These are phyloP conservation scores for Mesaphorura yosii DNA, from an alignment of 1,140 invertebrate genomes.

Conservation along the genomic window DNA sequence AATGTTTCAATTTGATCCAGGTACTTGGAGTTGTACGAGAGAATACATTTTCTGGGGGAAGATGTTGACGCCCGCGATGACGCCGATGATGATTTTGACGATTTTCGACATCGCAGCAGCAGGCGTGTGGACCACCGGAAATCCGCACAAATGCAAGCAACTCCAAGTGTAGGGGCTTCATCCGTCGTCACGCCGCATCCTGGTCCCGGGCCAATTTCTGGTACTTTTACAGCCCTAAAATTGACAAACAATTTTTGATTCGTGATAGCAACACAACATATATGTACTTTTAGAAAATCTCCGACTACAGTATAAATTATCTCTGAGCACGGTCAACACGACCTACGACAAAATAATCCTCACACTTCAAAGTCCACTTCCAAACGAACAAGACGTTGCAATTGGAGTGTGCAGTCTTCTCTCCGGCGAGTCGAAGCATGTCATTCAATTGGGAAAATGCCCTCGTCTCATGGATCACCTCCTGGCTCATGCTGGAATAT, in stretches of 20 bases:
- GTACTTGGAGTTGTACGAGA: slow-evolving; percentile 70
- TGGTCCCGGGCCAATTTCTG: no score
- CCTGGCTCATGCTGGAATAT: slow-evolving; percentile 85
- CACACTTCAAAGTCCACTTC: slow-evolving; percentile 82
- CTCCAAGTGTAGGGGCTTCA: no score
- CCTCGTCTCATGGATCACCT: slow-evolving; percentile 76
- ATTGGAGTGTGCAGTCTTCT: slow-evolving; percentile 92
- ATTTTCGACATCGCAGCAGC: slow-evolving; percentile 50
- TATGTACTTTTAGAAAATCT: slow-evolving; percentile 45
- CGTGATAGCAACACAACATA: no score
- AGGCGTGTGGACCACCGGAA: no score
- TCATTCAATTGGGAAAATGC: slow-evolving; percentile 67
- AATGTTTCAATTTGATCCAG: no score
- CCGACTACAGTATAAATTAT: slow-evolving; percentile 53
- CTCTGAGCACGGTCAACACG: slow-evolving; percentile 57
- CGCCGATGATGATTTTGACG: slow-evolving; percentile 61
- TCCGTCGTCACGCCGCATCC: no score
- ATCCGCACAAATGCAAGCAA: no score
- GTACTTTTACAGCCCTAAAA: no score
- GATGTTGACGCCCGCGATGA: slow-evolving; percentile 55
- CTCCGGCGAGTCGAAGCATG: slow-evolving; percentile 82
- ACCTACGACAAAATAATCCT: slow-evolving; percentile 79
- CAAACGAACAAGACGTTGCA: slow-evolving; percentile 97
- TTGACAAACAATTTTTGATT: no score
- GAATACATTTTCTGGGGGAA: slow-evolving; percentile 70